Percentiles rank a stretch among this genome's conserved stretches.
These are phyloP conservation scores for Synanthedon andrenaeformis DNA, from an alignment of 2,888 invertebrate species.

Conservation along the genomic window DNA sequence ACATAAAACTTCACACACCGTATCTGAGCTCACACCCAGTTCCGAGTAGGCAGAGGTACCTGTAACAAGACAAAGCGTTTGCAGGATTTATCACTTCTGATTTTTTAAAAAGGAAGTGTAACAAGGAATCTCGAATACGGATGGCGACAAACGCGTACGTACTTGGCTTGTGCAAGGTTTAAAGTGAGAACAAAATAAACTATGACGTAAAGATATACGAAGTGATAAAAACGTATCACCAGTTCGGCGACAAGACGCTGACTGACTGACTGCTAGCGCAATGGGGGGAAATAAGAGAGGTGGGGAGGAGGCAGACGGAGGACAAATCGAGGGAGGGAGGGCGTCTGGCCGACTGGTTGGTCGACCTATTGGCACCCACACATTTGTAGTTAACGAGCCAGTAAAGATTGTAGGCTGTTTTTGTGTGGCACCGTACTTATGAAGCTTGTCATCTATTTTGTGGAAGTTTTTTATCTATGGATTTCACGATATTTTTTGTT, in stretches of 20 bases:
- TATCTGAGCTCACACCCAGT: conserved; percentile 66
- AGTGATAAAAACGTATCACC: conserved; percentile 23
- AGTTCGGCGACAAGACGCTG: conserved; percentile 37
- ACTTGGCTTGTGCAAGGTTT: conserved; percentile 36
- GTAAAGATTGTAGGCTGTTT: conserved; percentile 41
- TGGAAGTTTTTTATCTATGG: not conserved
- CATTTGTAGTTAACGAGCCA: conserved; percentile 34
- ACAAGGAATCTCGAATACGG: conserved; percentile 13
- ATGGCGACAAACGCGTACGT: conserved; percentile 22
- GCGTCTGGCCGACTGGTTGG: conserved; percentile 66
- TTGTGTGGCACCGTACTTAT: conserved; percentile 30
- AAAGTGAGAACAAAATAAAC: conserved; percentile 51
- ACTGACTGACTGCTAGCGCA: conserved; percentile 46
- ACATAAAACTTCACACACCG: conserved; percentile 64
- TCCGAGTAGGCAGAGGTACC: conserved; percentile 52
- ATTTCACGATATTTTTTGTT: too few relatives aligned
- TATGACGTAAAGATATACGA: conserved; percentile 51
- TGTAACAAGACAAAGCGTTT: conserved; percentile 66
- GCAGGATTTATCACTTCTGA: conserved; percentile 35
- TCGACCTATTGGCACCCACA: conserved; percentile 62
- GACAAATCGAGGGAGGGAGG: conserved; percentile 59
- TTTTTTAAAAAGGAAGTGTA: conserved; percentile 14
- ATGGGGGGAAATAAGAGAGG: conserved; percentile 29
- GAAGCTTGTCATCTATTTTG: conserved; percentile 9
- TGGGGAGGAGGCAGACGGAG: conserved; percentile 34